phyloP scores from a whole-genome alignment of 2,888 invertebrate genomes.

The Limnephilus lunatus region DNA sequence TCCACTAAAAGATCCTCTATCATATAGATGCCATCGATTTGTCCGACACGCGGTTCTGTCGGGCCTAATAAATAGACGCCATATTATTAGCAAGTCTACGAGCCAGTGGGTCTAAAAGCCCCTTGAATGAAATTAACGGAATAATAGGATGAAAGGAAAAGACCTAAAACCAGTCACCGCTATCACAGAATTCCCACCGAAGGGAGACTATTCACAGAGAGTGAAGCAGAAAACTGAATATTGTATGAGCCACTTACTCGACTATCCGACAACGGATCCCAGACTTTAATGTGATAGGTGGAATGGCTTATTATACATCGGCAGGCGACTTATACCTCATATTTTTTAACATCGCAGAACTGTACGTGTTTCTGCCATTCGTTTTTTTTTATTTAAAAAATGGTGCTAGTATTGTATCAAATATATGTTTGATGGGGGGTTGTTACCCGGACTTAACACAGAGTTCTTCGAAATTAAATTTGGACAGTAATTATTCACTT shows the following conservation, averaged over 20 bases:
- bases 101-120: not conserved
- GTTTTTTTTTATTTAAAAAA: not conserved
- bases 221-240: conserved; percentile 23
- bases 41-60: not conserved
- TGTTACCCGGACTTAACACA: no score
- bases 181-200: conserved; percentile 9
- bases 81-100: not conserved
- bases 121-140: conserved; percentile 1
- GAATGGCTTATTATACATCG: not conserved
- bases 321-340: not conserved
- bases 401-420: not conserved
- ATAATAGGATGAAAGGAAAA: not conserved
- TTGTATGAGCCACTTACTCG: conserved; percentile 26
- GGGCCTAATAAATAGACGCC: not conserved
- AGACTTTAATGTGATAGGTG: not conserved
- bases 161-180: not conserved
- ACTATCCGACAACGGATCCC: conserved; percentile 2
- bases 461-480: no score
- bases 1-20: not conserved
- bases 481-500: no score
- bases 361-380: not conserved
- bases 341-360: not conserved
- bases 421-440: no score
- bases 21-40: not conserved
- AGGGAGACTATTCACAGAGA: not conserved